These are phyloP conservation scores for Sminthurides aquaticus DNA, from an alignment of 2,888 invertebrate genomes.

Conservation along the genomic window DNA sequence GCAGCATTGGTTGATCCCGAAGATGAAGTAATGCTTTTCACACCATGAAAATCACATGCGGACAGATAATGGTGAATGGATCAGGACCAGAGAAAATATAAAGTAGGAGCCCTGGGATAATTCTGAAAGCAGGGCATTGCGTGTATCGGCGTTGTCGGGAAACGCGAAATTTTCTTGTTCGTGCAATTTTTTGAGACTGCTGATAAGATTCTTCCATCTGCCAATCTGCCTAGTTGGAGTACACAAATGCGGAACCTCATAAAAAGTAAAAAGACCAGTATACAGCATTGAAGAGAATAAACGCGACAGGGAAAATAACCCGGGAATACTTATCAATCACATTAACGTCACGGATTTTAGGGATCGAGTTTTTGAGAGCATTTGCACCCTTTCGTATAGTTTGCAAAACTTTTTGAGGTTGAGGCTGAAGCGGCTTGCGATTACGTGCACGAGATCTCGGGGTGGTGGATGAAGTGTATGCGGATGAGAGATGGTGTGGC, in stretches of 20 bases:
- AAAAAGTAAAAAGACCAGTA: constrained; percentile 89
- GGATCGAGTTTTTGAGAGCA: constrained; percentile 80
- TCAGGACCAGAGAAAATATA: not conserved
- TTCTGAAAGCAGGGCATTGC: too few relatives aligned
- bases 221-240: constrained; percentile 38
- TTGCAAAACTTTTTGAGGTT: constrained; percentile 56
- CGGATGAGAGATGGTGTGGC: constrained; percentile 46
- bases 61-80: not conserved
- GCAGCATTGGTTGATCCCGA: too few relatives aligned
- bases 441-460: constrained; percentile 17
- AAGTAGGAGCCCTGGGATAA: too few relatives aligned
- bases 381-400: constrained; percentile 75
- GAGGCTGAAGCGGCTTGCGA: constrained; percentile 25
- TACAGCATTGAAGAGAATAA: constrained; percentile 86
- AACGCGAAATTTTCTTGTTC: too few relatives aligned
- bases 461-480: constrained; percentile 53
- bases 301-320: constrained; percentile 90
- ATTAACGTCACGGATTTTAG: constrained; percentile 95
- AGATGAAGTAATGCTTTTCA: too few relatives aligned
- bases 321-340: constrained; percentile 96
- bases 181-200: too few relatives aligned
- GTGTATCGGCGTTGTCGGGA: too few relatives aligned
- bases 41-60: too few relatives aligned
- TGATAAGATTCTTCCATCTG: too few relatives aligned
- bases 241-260: constrained; percentile 43